Conservation (phyloP, 2,888 invertebrate genomes). For the Acronicta leporina region DNA sequence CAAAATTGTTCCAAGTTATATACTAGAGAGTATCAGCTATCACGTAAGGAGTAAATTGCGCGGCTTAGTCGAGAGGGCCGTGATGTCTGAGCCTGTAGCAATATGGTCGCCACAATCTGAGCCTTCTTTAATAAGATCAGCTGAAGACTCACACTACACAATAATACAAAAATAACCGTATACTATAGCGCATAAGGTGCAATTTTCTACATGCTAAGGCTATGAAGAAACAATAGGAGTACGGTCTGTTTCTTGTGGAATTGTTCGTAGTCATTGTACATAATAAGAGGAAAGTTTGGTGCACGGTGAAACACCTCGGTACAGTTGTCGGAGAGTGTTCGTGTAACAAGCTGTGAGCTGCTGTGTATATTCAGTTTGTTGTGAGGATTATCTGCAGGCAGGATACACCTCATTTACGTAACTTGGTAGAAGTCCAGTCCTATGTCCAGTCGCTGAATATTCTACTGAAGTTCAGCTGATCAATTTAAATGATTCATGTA, state of each 20-base stretch:
- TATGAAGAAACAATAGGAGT: constrained; percentile 3
- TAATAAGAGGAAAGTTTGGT: constrained; percentile 1
- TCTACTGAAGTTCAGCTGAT: too few relatives aligned
- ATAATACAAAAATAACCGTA: background rate
- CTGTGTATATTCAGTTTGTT: too few relatives aligned
- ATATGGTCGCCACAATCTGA: background rate
- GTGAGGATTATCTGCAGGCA: too few relatives aligned
- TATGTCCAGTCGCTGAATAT: too few relatives aligned
- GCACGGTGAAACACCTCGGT: background rate
- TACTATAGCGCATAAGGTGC: background rate
- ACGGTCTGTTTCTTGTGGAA: constrained; percentile 2
- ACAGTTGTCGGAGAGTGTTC: background rate
- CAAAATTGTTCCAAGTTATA: background rate
- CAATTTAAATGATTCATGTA: too few relatives aligned
- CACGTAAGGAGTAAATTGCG: background rate
- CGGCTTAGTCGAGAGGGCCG: background rate
- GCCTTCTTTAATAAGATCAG: constrained; percentile 1
- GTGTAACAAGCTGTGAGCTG: too few relatives aligned
- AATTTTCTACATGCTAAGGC: background rate
- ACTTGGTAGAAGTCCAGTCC: too few relatives aligned
- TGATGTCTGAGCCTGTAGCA: background rate
- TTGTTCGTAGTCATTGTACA: constrained; percentile 1
- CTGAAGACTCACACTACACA: background rate
- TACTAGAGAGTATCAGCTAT: background rate
- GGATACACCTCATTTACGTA: too few relatives aligned